A percentile compares a stretch with the other conserved stretches of the same genome.
These are phyloP conservation scores for Cyprinodon brontotheroides DNA, from an alignment of 2,113 vertebrate species.

Conservation along the genomic window DNA sequence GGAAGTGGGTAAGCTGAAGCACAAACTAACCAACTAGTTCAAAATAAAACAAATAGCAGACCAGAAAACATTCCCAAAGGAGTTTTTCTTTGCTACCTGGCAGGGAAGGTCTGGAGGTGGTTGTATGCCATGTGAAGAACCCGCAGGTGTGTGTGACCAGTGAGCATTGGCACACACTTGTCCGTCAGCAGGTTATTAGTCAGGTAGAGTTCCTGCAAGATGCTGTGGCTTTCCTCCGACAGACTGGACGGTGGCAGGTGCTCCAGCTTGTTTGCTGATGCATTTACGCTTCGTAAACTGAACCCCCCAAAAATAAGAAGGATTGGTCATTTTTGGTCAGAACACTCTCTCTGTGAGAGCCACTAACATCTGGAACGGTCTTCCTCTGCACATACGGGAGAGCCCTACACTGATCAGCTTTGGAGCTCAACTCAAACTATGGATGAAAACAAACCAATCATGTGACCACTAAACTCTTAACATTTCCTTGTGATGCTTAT, in stretches of 20 bases:
- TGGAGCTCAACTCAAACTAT: too few relatives aligned
- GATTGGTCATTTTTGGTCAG: background rate
- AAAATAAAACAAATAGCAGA: too few relatives aligned
- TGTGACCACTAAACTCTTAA: too few relatives aligned
- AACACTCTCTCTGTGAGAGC: too few relatives aligned
- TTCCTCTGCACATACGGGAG: too few relatives aligned
- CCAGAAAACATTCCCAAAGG: background rate
- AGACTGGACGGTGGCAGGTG: slow-evolving; percentile 90
- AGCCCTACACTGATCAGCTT: too few relatives aligned
- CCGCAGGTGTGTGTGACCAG: slow-evolving; percentile 90
- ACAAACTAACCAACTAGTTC: background rate
- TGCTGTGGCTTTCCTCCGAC: slow-evolving; percentile 92
- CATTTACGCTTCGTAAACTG: slow-evolving; percentile 93
- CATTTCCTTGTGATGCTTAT: too few relatives aligned
- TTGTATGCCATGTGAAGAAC: slow-evolving; percentile 97
- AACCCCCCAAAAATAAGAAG: slow-evolving; percentile 6
- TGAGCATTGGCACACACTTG: slow-evolving; percentile 93
- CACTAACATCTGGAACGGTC: too few relatives aligned
- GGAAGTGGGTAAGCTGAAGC: background rate
- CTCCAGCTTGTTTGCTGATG: slow-evolving; percentile 96
- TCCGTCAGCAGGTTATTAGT: slow-evolving; percentile 96
- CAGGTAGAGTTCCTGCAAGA: slow-evolving; percentile 94
- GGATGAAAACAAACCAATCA: too few relatives aligned
- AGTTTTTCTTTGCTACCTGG: slow-evolving; percentile 81
- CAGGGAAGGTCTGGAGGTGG: slow-evolving; percentile 94